phyloP scores from a whole-genome alignment of 1,140 invertebrate species.

The Streblospio benedicti region DNA sequence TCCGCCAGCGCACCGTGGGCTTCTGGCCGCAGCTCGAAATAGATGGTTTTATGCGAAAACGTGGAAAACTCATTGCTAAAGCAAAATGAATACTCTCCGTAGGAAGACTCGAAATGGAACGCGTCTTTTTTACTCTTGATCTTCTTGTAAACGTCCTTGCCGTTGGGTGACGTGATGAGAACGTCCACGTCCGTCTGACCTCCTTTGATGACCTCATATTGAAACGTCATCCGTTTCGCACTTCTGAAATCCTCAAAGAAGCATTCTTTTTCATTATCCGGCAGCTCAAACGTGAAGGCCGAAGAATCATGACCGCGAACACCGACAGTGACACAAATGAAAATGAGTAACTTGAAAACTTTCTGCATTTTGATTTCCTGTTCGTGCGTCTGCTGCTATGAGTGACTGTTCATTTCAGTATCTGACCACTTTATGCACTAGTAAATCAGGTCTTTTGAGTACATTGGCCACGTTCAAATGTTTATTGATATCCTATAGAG shows the following conservation, averaged over 20 bases:
- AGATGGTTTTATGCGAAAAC: conserved; percentile 96
- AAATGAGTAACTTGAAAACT: not conserved
- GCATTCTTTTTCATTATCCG: conserved; percentile 12
- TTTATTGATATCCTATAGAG: too few relatives aligned
- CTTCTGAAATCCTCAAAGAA: conserved; percentile 15
- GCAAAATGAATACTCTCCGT: conserved; percentile 74
- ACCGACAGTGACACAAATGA: not conserved
- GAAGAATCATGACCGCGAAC: conserved; percentile 6
- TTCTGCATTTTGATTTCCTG: too few relatives aligned
- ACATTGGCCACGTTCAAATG: too few relatives aligned
- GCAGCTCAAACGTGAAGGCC: conserved; percentile 14
- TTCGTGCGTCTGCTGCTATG: too few relatives aligned
- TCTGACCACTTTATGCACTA: too few relatives aligned
- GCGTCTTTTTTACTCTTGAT: conserved; percentile 82
- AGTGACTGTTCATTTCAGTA: too few relatives aligned
- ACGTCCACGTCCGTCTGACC: conserved; percentile 98
- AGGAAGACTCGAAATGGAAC: conserved; percentile 68
- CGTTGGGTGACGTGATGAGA: conserved; percentile 74
- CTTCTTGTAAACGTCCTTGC: conserved; percentile 80
- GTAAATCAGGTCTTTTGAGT: too few relatives aligned
- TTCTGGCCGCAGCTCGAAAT: conserved; percentile 91
- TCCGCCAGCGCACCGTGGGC: conserved; percentile 71
- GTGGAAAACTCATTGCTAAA: conserved; percentile 99
- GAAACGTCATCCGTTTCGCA: conserved; percentile 21
- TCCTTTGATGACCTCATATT: conserved; percentile 80